Evolutionary conservation across 2,888 invertebrate genomes (phyloP).

Genomic region (Elysia crispata): DNA sequence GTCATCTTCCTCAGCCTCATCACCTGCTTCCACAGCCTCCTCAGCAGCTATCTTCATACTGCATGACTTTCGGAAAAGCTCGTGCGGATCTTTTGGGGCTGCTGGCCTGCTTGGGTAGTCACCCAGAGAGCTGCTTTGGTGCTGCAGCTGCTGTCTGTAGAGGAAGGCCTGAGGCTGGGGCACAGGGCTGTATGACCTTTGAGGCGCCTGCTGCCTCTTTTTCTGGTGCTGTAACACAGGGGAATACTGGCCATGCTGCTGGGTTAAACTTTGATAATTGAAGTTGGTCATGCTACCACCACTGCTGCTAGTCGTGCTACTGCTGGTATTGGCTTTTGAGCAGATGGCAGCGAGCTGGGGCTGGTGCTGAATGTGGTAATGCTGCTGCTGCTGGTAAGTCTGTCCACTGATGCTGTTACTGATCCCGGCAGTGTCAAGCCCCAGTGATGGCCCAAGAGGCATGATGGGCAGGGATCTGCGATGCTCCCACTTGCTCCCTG

Average conservation of each 20-base stretch:
- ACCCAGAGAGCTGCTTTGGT: not conserved
- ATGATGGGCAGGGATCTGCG: slow-evolving; percentile 52
- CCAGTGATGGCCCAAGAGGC: slow-evolving; percentile 38
- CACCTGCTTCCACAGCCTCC: slow-evolving; percentile 47
- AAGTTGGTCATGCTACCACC: slow-evolving; percentile 10
- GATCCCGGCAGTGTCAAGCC: not conserved
- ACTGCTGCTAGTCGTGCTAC: not conserved
- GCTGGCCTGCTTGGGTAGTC: slow-evolving; percentile 34
- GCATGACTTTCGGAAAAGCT: slow-evolving; percentile 73
- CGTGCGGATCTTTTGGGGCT: slow-evolving; percentile 53
- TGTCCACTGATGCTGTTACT: not conserved
- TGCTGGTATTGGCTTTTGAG: not conserved
- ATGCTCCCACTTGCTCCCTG: slow-evolving; percentile 51
- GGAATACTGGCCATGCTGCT: slow-evolving; percentile 61
- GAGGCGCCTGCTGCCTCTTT: slow-evolving; percentile 50
- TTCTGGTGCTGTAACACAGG: slow-evolving; percentile 59
- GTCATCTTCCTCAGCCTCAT: slow-evolving; percentile 48
- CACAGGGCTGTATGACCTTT: not conserved
- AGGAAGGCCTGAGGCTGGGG: not conserved
- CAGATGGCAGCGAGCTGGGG: not conserved
- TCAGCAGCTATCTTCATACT: slow-evolving; percentile 73
- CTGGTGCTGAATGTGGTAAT: slow-evolving; percentile 12
- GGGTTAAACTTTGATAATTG: not conserved
- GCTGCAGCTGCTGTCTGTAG: not conserved
- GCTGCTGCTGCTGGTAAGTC: slow-evolving; percentile 6